Evolutionary conservation across 1,140 invertebrate species (phyloP), one percentile per base, ranked within the genome.

Genomic region (Diorhabda carinulata): DNA sequence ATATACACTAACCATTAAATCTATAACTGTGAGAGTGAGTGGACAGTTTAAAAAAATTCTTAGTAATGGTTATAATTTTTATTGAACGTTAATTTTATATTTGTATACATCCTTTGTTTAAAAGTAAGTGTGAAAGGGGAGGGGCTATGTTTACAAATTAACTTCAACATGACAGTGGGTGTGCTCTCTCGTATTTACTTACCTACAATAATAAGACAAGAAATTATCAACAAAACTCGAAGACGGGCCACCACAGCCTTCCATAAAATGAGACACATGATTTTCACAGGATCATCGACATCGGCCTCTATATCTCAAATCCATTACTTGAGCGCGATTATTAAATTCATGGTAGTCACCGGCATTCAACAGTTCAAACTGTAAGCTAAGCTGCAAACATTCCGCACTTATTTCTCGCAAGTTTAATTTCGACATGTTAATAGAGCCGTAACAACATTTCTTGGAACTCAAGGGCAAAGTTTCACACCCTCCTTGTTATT

Each of bases 91-190:
- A 25, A 25, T 1, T 0, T 25, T 25, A 25, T 25, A 25, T 25
- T 25, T 25, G 25, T 56, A 3, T 8, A 62, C 44, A 64, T 52
- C 72, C 74, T 79, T 79, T 80, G 79, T 80, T 76, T 74, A 70
- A 69, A 68, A 61, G 47, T 25, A 25, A 60, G 57, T 60, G 59
- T 70, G 59, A 77, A 67, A 74, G 76, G 77, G 77, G 76, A 81
- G 74, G 77, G 77, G 78, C 77, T 73, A 68, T 81, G 79, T 81
- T 81, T 81, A 81, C 79, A 79, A 78, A 73, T 72, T 71, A 70
- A 65, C 73, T 73, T 73, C 72, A 72, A 70, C 67, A 72, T 71
- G 70, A 63, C 64, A 72, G 73, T 78, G 76, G 77, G 76, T 76
- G 76, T 80, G 78, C 74, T 74, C 64, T 58, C 66, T 57, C 6